A percentile compares a stretch with the other conserved stretches of the same genome.
These are phyloP conservation scores for Brenthis ino DNA, from an alignment of 2,888 invertebrate genomes.

Conservation along the genomic window DNA sequence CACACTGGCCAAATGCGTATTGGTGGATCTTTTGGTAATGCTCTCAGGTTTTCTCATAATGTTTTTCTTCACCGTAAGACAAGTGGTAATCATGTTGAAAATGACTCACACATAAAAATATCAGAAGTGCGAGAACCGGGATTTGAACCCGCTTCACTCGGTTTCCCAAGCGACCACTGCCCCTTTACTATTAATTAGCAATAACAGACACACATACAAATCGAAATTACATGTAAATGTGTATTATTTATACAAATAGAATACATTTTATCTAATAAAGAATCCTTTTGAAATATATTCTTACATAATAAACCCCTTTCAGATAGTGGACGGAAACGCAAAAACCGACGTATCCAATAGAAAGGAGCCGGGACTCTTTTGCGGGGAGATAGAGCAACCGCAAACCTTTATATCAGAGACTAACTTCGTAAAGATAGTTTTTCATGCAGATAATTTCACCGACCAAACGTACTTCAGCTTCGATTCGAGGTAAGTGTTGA, in stretches of 20 bases:
- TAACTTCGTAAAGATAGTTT: slow-evolving; percentile 94
- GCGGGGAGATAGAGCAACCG: slow-evolving; percentile 96
- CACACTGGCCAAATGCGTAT: too few relatives aligned
- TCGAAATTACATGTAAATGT: too few relatives aligned
- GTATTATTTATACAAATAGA: neutral
- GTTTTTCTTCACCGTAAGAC: too few relatives aligned
- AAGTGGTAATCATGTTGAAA: too few relatives aligned
- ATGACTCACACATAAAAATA: too few relatives aligned
- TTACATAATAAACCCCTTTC: slow-evolving; percentile 52
- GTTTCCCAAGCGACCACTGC: too few relatives aligned
- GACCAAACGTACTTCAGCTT: slow-evolving; percentile 95
- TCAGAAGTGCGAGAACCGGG: too few relatives aligned
- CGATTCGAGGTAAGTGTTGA: slow-evolving; percentile 78
- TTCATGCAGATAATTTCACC: slow-evolving; percentile 96
- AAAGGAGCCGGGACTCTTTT: slow-evolving; percentile 94
- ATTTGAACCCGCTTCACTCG: too few relatives aligned
- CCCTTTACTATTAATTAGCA: too few relatives aligned
- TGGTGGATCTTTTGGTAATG: too few relatives aligned
- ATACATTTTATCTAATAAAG: neutral
- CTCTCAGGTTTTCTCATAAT: too few relatives aligned
- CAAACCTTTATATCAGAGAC: slow-evolving; percentile 97
- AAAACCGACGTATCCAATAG: slow-evolving; percentile 94
- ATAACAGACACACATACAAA: too few relatives aligned
- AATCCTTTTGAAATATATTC: neutral
- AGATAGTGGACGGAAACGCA: slow-evolving; percentile 95